Conservation (phyloP, 2,797 vertebrate genomes). For the Rhinella marina region DNA sequence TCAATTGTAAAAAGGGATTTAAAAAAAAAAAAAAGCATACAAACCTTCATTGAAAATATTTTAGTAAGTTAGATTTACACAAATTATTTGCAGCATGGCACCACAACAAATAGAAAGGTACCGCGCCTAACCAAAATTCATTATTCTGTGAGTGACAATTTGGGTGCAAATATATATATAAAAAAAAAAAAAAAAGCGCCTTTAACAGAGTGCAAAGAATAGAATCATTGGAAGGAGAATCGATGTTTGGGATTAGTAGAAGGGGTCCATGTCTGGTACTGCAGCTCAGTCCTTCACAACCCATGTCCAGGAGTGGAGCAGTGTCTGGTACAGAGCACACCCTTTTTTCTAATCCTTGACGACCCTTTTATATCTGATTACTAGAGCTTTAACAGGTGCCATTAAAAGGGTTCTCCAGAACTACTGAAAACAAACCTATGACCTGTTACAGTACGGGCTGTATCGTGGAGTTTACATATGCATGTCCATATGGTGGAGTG, state of each 20-base stretch:
- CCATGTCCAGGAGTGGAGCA: no score
- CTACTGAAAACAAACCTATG: background rate
- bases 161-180: background rate
- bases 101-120: background rate
- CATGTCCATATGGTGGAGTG: background rate
- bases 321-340: no score
- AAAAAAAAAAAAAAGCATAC: slow-evolving; percentile 12
- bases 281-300: no score
- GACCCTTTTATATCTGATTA: no score
- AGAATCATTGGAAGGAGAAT: background rate
- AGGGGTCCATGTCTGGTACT: no score
- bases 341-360: no score
- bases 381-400: background rate
- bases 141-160: background rate
- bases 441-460: background rate
- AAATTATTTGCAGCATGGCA: slow-evolving; percentile 18
- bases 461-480: background rate
- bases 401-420: background rate
- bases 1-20: background rate
- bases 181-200: background rate
- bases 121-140: background rate
- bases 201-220: background rate
- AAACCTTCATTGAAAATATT: slow-evolving; percentile 43
- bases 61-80: slow-evolving; percentile 54
- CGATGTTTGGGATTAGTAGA: no score